Evolutionary conservation across 30 jellyfish, hydroid and myxozoan genomes (phyloP).

Genomic region (Aurelia aurita complex sp. Pacific): DNA sequence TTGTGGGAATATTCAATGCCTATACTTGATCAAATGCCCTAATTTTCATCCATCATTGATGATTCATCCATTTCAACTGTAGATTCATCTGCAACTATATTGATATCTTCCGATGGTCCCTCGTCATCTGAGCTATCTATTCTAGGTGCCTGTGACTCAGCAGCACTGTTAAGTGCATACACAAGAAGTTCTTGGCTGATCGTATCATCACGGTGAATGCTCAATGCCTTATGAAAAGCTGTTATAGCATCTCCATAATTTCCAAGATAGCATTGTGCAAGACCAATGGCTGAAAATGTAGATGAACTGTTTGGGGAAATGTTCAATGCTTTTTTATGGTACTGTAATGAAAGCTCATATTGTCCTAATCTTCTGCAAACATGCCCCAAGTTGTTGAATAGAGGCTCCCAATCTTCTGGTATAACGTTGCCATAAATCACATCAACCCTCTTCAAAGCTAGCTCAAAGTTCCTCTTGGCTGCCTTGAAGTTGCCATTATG

Average conservation of each 20-base stretch:
- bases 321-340: conserved; percentile 72
- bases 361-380: conserved; percentile 68
- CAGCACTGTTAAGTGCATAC: conserved; percentile 66
- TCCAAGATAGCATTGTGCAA: conserved; percentile 53
- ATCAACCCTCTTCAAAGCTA: conserved; percentile 69
- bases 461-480: conserved; percentile 72
- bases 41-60: conserved; percentile 44
- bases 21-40: not conserved
- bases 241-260: conserved; percentile 69
- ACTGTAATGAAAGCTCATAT: conserved; percentile 61
- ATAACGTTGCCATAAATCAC: conserved; percentile 19
- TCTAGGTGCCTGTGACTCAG: conserved; percentile 43
- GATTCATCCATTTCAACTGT: conserved; percentile 64
- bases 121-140: conserved; percentile 53
- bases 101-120: conserved; percentile 26
- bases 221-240: conserved; percentile 76
- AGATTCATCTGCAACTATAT: conserved; percentile 24
- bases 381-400: conserved; percentile 88
- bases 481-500: conserved; percentile 79
- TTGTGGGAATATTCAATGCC: too few relatives aligned
- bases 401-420: conserved; percentile 93
- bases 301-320: conserved; percentile 75
- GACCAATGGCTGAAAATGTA: conserved; percentile 88
- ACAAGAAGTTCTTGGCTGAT: conserved; percentile 82
- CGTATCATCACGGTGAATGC: conserved; percentile 85